These are phyloP conservation scores for Plotosus lineatus DNA, from an alignment of 2,113 vertebrate genomes.

Conservation along the genomic window DNA sequence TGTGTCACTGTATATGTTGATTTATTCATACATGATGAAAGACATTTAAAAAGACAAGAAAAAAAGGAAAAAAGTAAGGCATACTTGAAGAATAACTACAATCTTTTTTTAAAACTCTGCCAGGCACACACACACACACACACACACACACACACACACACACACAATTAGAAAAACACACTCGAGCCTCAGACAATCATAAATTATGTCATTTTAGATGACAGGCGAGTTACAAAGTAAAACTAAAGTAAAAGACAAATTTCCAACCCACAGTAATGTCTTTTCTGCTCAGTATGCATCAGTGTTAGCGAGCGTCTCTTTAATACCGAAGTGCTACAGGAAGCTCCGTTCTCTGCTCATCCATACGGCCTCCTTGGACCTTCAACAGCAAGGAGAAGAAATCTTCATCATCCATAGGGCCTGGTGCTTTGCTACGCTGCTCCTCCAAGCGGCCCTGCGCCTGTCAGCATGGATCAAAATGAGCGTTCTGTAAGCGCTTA, in stretches of 20 bases:
- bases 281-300: background rate
- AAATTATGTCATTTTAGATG: background rate
- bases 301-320: background rate
- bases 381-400: slow-evolving; percentile 85
- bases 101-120: too few species aligned
- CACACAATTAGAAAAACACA: background rate
- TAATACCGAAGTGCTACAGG: slow-evolving; percentile 67
- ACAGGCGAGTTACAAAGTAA: background rate
- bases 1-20: too few species aligned
- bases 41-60: too few species aligned
- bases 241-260: background rate
- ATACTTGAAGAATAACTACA: too few species aligned
- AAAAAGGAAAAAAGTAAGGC: too few species aligned
- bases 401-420: slow-evolving; percentile 84
- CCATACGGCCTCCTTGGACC: slow-evolving; percentile 83
- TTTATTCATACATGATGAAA: too few species aligned
- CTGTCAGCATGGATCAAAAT: slow-evolving; percentile 38
- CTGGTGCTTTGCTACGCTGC: slow-evolving; percentile 82
- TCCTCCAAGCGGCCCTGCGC: slow-evolving; percentile 85
- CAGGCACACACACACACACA: too few species aligned
- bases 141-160: too few species aligned
- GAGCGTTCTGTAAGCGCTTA: background rate
- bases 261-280: background rate
- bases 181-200: background rate
- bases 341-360: slow-evolving; percentile 80